Conservation (phyloP, 2,888 invertebrate genomes). For the Andrena chrysosceles region DNA sequence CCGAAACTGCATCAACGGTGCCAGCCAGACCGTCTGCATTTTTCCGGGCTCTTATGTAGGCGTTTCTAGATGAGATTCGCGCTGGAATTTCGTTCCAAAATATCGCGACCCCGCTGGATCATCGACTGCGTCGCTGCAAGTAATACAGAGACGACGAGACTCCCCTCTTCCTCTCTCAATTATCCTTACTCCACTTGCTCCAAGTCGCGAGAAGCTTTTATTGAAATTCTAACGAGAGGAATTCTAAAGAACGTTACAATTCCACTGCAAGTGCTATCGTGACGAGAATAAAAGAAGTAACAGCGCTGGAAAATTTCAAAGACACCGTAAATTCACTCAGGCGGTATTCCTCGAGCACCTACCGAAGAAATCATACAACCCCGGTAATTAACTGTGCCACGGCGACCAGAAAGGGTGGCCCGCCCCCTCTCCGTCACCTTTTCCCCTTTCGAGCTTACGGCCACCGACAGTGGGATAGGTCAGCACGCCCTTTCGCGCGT, state of each 20-base stretch:
- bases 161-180: conserved; percentile 6
- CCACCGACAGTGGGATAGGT: conserved; percentile 72
- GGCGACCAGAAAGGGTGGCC: conserved; percentile 52
- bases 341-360: conserved; percentile 8
- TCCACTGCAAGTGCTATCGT: neutral
- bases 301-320: no score
- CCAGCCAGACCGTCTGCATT: conserved; percentile 81
- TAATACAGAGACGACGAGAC: conserved; percentile 12
- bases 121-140: conserved; percentile 28
- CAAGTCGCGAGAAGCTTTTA: neutral
- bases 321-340: no score
- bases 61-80: conserved; percentile 53
- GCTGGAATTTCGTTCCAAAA: conserved; percentile 41
- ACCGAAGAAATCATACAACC: conserved; percentile 59
- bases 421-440: conserved; percentile 61
- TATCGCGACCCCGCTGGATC: conserved; percentile 33
- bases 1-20: conserved; percentile 79
- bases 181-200: conserved; percentile 8
- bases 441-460: conserved; percentile 64
- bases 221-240: neutral
- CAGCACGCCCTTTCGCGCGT: conserved; percentile 75
- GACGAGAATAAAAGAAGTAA: neutral
- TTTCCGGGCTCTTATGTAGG: conserved; percentile 54
- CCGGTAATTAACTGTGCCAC: conserved; percentile 66
- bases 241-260: neutral